These are phyloP conservation scores for Mantis religiosa DNA, from an alignment of 2,888 invertebrate genomes.

Conservation along the genomic window DNA sequence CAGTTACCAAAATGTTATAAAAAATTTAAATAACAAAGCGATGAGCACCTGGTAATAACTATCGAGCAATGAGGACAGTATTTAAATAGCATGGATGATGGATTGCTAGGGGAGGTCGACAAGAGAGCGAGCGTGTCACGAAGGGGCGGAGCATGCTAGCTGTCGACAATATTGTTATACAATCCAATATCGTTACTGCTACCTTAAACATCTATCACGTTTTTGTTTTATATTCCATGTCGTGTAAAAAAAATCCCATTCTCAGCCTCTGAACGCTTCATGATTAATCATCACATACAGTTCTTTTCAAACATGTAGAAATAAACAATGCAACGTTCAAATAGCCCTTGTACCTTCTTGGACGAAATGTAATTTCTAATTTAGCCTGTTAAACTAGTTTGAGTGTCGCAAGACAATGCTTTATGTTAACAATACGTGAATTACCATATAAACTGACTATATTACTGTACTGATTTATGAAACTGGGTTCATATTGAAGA, in stretches of 20 bases:
- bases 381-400: no score
- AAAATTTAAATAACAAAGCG: no score
- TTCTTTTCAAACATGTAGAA: neutral
- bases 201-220: neutral
- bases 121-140: neutral
- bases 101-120: neutral
- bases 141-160: neutral
- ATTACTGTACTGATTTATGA: no score
- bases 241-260: neutral
- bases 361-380: no score
- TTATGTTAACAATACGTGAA: no score
- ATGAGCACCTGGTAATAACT: neutral
- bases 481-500: no score
- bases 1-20: no score
- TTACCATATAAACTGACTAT: no score
- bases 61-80: neutral
- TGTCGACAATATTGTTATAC: neutral
- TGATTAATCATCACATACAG: neutral
- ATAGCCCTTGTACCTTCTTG: no score
- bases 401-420: no score
- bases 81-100: neutral
- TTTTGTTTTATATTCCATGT: neutral
- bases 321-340: no score
- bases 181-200: neutral
- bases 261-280: neutral